Conservation (phyloP, 2,797 vertebrate species). For the Semaprochilodus insignis region DNA sequence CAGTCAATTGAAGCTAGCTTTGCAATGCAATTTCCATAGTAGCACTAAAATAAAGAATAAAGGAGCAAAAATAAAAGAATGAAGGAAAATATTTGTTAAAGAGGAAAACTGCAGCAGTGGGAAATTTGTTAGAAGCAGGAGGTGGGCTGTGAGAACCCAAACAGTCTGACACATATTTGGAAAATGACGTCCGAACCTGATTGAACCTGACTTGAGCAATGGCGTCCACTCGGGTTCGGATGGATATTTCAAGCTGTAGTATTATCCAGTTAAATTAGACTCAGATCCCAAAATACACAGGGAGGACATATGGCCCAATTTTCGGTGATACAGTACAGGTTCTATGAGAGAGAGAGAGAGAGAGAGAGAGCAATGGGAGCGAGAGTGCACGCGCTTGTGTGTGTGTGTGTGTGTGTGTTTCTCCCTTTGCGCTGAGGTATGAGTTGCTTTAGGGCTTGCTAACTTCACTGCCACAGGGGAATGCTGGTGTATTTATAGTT, state of each 20-base stretch:
- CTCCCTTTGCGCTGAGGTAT: slow-evolving; percentile 50
- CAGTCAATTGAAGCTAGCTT: too few species aligned
- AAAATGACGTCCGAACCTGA: too few species aligned
- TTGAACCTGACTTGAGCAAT: too few species aligned
- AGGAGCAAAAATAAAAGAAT: too few species aligned
- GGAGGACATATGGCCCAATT: slow-evolving; percentile 75
- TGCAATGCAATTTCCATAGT: too few species aligned
- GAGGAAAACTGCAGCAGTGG: too few species aligned
- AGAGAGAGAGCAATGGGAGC: neutral
- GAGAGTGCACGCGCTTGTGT: slow-evolving; percentile 20
- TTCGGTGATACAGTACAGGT: slow-evolving; percentile 62
- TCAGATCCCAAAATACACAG: slow-evolving; percentile 73
- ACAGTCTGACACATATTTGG: too few species aligned
- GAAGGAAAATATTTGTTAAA: too few species aligned
- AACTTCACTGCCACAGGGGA: slow-evolving; percentile 68
- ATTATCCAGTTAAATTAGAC: slow-evolving; percentile 73
- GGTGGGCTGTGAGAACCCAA: too few species aligned
- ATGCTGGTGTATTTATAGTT: slow-evolving; percentile 71
- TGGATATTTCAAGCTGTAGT: slow-evolving; percentile 45
- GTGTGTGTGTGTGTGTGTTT: slow-evolving; percentile 41
- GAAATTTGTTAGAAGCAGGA: too few species aligned
- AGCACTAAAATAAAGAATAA: too few species aligned
- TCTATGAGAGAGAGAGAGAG: slow-evolving; percentile 40
- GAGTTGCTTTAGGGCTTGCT: slow-evolving; percentile 65
- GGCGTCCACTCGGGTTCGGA: too few species aligned